These are phyloP conservation scores for Hirudo medicinalis DNA, from an alignment of 1,140 invertebrate genomes.

Conservation along the genomic window DNA sequence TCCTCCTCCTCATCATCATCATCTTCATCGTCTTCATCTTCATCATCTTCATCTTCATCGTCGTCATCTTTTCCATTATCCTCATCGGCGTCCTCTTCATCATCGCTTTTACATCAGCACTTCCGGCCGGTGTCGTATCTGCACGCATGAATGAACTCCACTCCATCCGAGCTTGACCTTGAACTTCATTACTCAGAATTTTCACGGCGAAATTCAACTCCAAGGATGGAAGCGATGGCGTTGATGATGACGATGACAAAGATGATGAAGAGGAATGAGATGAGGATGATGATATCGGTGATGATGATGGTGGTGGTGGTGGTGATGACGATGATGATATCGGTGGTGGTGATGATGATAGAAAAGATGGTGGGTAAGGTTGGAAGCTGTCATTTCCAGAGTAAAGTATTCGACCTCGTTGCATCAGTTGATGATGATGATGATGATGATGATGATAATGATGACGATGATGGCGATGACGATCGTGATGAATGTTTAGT, in stretches of 20 bases:
- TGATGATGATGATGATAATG: too few species aligned
- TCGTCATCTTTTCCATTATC: neutral
- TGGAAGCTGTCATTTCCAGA: too few species aligned
- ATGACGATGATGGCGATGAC: too few species aligned
- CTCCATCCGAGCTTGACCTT: neutral
- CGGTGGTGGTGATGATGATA: too few species aligned
- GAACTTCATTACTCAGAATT: neutral
- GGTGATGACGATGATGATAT: neutral
- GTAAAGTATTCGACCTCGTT: too few species aligned
- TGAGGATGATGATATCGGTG: neutral
- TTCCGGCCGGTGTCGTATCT: neutral
- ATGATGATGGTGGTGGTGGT: slow-evolving; percentile 1
- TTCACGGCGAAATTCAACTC: neutral
- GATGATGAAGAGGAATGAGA: neutral
- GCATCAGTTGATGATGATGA: too few species aligned
- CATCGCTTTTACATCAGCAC: neutral
- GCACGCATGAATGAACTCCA: neutral
- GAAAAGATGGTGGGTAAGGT: too few species aligned
- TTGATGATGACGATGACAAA: neutral
- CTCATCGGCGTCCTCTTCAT: neutral
- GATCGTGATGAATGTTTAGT: too few species aligned
- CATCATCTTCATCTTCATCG: neutral
- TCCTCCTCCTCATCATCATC: neutral
- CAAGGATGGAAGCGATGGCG: neutral
- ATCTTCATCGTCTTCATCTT: neutral